Evolutionary conservation across 35 echinoderm and acorn worm species (phyloP).

Genomic region (Lytechinus pictus): DNA sequence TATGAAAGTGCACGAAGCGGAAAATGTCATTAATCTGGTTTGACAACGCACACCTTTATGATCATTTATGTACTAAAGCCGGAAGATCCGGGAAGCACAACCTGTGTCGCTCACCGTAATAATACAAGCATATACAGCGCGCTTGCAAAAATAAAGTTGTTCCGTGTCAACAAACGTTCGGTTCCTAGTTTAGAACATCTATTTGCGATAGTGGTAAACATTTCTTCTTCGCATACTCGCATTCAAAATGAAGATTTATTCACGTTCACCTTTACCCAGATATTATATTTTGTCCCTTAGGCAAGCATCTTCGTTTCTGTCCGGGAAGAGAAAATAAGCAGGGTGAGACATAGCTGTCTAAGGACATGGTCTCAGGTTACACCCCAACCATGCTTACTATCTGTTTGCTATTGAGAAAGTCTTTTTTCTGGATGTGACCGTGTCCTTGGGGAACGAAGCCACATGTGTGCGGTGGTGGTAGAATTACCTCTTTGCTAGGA

Average conservation of each 20-base stretch:
- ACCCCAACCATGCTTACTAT: background rate
- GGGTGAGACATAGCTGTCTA: background rate
- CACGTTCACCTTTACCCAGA: slow-evolving; percentile 16
- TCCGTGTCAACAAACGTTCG: background rate
- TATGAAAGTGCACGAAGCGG: background rate
- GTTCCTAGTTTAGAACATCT: background rate
- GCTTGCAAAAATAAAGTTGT: background rate
- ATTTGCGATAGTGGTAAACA: background rate
- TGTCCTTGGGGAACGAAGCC: background rate
- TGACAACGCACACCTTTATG: background rate
- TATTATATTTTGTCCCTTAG: background rate
- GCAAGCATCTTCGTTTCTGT: background rate
- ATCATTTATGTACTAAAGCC: background rate
- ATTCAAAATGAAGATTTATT: background rate
- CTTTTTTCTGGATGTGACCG: background rate
- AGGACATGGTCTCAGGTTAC: background rate
- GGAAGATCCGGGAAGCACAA: background rate
- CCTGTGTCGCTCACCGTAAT: background rate
- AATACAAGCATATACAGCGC: background rate
- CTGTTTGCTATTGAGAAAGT: background rate
- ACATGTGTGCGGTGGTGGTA: background rate
- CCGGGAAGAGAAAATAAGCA: background rate
- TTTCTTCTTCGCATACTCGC: background rate
- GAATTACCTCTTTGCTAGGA: background rate
- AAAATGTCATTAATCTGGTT: background rate